A percentile compares a stretch with the other conserved stretches of the same genome.
Evolutionary conservation across 2,888 invertebrate genomes (phyloP).

Genomic region (Lutraria lutraria): DNA sequence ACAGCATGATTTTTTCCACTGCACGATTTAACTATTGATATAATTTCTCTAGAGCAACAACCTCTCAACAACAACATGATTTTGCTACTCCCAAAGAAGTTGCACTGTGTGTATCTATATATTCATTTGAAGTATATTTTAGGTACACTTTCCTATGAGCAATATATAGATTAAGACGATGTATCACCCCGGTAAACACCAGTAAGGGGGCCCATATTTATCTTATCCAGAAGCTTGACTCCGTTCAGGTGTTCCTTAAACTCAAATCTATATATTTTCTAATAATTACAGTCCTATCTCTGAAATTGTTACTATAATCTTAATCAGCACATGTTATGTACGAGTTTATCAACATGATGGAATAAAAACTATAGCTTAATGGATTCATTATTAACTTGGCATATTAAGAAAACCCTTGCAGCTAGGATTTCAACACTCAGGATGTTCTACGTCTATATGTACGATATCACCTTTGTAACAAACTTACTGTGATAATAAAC

Average conservation of each 20-base stretch:
- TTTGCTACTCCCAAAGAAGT: no score
- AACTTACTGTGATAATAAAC: constrained; percentile 43
- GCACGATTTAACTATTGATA: no score
- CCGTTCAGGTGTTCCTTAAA: constrained; percentile 43
- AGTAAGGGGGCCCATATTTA: not conserved
- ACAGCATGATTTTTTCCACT: no score
- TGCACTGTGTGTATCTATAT: no score
- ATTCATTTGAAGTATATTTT: not conserved
- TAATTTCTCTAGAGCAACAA: no score
- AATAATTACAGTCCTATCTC: constrained; percentile 21
- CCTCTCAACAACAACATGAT: no score
- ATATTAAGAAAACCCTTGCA: constrained; percentile 42
- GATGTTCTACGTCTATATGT: constrained; percentile 36
- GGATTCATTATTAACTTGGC: constrained; percentile 48
- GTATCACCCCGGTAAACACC: not conserved
- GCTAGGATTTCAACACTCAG: not conserved
- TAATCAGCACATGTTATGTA: constrained; percentile 38
- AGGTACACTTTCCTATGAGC: not conserved
- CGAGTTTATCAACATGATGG: constrained; percentile 37
- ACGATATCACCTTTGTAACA: constrained; percentile 35
- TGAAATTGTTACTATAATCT: constrained; percentile 27
- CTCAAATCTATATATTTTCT: constrained; percentile 35
- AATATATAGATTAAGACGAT: not conserved
- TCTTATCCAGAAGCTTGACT: constrained; percentile 3
- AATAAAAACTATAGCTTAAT: constrained; percentile 49